Evolutionary conservation across 2,113 vertebrate species (phyloP).

Genomic region (Colossoma macropomum): DNA sequence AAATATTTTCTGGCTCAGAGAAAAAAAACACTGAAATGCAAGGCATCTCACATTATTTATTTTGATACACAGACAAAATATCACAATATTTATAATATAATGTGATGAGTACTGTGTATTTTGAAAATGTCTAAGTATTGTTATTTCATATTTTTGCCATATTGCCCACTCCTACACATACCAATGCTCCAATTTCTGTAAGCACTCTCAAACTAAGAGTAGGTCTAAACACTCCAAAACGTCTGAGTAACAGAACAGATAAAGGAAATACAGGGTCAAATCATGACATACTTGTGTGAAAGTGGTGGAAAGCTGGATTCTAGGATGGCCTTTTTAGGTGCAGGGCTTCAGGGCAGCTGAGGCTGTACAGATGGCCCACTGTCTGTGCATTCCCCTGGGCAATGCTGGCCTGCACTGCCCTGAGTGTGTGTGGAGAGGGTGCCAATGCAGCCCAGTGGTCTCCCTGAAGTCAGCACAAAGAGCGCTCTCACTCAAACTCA

Average conservation of each 20-base stretch:
- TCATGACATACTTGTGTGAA: background rate
- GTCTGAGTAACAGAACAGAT: background rate
- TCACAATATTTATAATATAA: too few relatives aligned
- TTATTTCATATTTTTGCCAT: too few relatives aligned
- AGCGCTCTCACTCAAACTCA: constrained; percentile 63
- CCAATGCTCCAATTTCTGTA: background rate
- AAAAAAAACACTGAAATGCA: constrained; percentile 18
- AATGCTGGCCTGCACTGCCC: constrained; percentile 53
- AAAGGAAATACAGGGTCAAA: background rate
- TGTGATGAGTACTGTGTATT: too few relatives aligned
- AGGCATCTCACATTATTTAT: background rate
- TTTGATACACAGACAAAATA: too few relatives aligned
- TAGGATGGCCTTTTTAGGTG: constrained; percentile 35
- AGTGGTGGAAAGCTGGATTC: background rate
- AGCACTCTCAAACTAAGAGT: background rate
- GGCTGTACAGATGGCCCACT: constrained; percentile 65
- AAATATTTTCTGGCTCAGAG: constrained; percentile 55
- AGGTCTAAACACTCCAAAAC: background rate
- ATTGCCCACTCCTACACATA: background rate
- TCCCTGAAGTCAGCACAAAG: constrained; percentile 71
- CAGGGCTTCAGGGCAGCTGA: constrained; percentile 47
- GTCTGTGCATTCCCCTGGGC: constrained; percentile 58
- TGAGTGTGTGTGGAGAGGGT: constrained; percentile 50
- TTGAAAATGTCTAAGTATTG: too few relatives aligned
- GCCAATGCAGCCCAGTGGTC: constrained; percentile 61